Percentiles rank a stretch among this genome's conserved stretches.
These are phyloP conservation scores for Leptinotarsa juncta DNA, from an alignment of 2,888 invertebrate species.

Conservation along the genomic window DNA sequence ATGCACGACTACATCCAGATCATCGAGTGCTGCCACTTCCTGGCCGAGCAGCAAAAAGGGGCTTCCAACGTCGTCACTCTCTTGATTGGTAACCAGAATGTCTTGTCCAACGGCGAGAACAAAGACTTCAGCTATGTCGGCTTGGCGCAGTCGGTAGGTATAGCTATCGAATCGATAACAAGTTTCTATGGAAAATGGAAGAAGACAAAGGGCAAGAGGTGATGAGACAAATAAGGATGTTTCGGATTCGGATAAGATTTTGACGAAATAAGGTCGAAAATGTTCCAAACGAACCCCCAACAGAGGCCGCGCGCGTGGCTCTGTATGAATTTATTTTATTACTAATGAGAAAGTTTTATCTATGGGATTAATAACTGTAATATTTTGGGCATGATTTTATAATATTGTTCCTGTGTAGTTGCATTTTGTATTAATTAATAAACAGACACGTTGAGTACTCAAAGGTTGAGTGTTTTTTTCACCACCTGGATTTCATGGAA, in stretches of 20 bases:
- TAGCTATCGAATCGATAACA: slow-evolving; percentile 83
- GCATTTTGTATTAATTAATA: slow-evolving; percentile 46
- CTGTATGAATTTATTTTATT: slow-evolving; percentile 41
- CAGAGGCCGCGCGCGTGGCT: slow-evolving; percentile 28
- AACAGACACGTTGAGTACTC: slow-evolving; percentile 37
- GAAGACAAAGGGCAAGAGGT: slow-evolving; percentile 76
- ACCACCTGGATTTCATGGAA: not conserved
- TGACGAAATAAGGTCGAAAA: slow-evolving; percentile 29
- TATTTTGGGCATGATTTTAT: slow-evolving; percentile 46
- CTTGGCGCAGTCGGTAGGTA: slow-evolving; percentile 83
- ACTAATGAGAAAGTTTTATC: slow-evolving; percentile 42
- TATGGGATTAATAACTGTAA: slow-evolving; percentile 41
- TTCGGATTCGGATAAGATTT: slow-evolving; percentile 36
- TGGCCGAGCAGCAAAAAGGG: slow-evolving; percentile 72
- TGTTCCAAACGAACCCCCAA: slow-evolving; percentile 29
- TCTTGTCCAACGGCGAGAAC: slow-evolving; percentile 64
- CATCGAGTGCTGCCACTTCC: slow-evolving; percentile 85
- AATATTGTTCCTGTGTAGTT: slow-evolving; percentile 48
- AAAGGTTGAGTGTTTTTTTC: not conserved
- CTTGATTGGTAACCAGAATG: slow-evolving; percentile 73
- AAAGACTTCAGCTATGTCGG: slow-evolving; percentile 79
- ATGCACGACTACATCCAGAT: slow-evolving; percentile 83
- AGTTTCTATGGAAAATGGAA: slow-evolving; percentile 90
- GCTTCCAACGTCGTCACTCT: slow-evolving; percentile 78
- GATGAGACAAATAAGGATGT: slow-evolving; percentile 49